These are phyloP conservation scores for Argyresthia goedartella DNA, from an alignment of 2,888 invertebrate species.

Conservation along the genomic window DNA sequence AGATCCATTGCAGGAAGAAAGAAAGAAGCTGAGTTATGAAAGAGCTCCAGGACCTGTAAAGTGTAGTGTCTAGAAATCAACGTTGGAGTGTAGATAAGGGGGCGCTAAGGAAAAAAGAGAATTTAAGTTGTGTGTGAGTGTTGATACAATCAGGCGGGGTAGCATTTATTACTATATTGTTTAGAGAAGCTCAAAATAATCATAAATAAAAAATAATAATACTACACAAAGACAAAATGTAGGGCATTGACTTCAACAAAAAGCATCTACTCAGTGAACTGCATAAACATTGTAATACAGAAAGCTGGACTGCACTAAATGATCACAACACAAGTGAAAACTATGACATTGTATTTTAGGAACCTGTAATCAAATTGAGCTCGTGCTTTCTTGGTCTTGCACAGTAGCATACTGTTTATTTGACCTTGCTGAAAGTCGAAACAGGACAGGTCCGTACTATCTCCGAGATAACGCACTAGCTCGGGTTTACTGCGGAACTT, in stretches of 20 bases:
- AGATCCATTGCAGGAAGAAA: too few relatives aligned
- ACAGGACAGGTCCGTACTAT: slow-evolving; percentile 82
- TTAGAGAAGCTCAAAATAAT: too few relatives aligned
- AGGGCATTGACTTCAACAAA: slow-evolving; percentile 4
- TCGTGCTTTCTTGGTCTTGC: slow-evolving; percentile 79
- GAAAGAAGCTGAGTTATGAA: too few relatives aligned
- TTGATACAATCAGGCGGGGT: too few relatives aligned
- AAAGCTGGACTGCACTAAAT: slow-evolving; percentile 43
- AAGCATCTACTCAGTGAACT: slow-evolving; percentile 28
- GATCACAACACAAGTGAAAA: slow-evolving; percentile 64
- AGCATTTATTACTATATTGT: too few relatives aligned
- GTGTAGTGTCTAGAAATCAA: too few relatives aligned
- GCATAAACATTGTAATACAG: slow-evolving; percentile 9
- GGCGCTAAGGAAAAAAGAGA: too few relatives aligned
- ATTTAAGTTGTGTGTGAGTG: too few relatives aligned
- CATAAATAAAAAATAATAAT: too few relatives aligned
- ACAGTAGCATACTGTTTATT: slow-evolving; percentile 77
- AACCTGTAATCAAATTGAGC: slow-evolving; percentile 80
- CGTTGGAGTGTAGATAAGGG: too few relatives aligned
- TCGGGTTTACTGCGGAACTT: slow-evolving; percentile 87
- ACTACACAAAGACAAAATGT: too few relatives aligned
- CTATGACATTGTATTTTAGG: slow-evolving; percentile 15
- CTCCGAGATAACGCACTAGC: slow-evolving; percentile 82
- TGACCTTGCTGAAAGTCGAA: slow-evolving; percentile 88
- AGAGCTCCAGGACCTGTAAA: too few relatives aligned